Base-by-base conservation (phyloP, 1,140 invertebrate genomes). In the Orchesella cincta region DNA sequence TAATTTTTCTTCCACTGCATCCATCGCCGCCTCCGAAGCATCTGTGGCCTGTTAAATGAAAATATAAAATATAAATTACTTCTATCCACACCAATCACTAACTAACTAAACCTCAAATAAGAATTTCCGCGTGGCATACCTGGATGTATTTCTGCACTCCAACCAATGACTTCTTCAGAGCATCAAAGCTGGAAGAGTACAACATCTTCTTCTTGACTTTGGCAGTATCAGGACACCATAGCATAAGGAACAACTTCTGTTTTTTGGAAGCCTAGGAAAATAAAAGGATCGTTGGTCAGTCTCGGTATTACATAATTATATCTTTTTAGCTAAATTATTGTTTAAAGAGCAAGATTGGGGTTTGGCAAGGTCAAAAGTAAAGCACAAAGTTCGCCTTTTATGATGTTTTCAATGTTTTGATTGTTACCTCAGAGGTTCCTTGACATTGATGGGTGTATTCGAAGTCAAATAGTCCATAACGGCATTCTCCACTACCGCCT, bases 141-240 rank as follows among this genome's bases (percentile, higher is more conserved):
- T 98, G 96, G 86, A 98, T 94, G 88, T 96, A 97, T 88, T 97
- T 97, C 88, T 96, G 94, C 83, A 98, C 93, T 83, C 96, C 96
- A 79, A 96, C 93, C 83, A 98, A 88, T 78, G 95, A 94, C 86
- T 96, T 96, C 88, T 97, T 97, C 83, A 98, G 88, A 82, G 95
- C 95, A 87, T 97, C 95, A 85, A 97, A 98, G 83, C 94, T 97
- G 89, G 94, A 93, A 71, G 96, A 97, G 88, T 98, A 98, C 89
- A 98, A 92, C 96, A 98, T 98, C 92, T 98, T 98, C 93, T 97
- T 97, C 90, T 97, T 98, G 77, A 98, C 93, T 87, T 95, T 96
- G 83, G 96, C 95, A 85, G 93, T 95, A 87, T 98, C 96, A 34
- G 96, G 97, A 89, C 95, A 97, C 94, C 94, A 97, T 84, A 93